Base-by-base conservation (phyloP, 2,113 vertebrate species). In the Anguilla japonica region DNA sequence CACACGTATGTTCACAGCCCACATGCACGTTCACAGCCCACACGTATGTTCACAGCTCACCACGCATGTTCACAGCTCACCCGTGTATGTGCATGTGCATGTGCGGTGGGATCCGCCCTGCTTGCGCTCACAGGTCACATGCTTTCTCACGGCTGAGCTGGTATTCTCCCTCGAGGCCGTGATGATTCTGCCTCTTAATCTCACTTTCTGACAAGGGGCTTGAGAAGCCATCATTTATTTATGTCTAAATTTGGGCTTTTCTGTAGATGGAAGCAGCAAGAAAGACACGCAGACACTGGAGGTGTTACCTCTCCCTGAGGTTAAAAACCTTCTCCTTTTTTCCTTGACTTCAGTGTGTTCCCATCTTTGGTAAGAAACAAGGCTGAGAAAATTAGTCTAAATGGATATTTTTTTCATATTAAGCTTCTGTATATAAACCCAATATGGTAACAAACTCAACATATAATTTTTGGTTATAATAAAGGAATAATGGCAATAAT, bases 171-270 rank as follows among this genome's bases (percentile, higher is more conserved):
- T 89, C 89, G 88, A 90, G 84, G 85, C 79, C 79, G 40, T 29
- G 79, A 85, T 87, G 85, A 82, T 84, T 83, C 41, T 50, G 75
- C 84, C 56, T 78, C 89, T 92, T 92, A 88, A 90, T 89, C 89
- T 89, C 86, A 11, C 81, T 34, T 41, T 79, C 86, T 89, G 89
- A 90, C 88, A 88, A 82, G 83, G 40, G 84, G 87, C 84, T 87
- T 88, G 87, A 85, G 87, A 89, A 83, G 46, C 82, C 75, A 40
- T 85, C 63, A 89, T 89, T 86, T 89, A 91, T 86, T 87, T 88
- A 84, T 88, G 88, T 87, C 89, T 89, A 88, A 91, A 90, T 90
- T 90, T 89, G 88, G 87, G 86, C 87, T 89, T 88, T 88, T 87
- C 67, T 60, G 79, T 60, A 67, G 40, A 84, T 63, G 82, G 79